Conservation (phyloP, 2,888 invertebrate species). For the Helleia helle region DNA sequence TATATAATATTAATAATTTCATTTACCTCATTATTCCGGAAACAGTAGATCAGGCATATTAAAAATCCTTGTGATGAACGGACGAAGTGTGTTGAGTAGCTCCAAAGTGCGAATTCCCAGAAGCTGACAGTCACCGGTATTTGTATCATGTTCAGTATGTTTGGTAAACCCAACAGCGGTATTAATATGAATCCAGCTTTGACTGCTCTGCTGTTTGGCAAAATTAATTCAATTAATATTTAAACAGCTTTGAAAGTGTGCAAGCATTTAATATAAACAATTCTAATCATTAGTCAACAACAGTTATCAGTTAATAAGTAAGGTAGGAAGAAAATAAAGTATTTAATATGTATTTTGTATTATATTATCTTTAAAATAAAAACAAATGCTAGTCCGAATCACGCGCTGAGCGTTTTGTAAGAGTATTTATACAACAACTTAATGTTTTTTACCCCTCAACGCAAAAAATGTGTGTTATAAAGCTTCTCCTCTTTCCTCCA, state of each 20-base stretch:
- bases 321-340: too few species aligned
- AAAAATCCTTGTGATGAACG: slow-evolving; percentile 90
- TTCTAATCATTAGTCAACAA: neutral
- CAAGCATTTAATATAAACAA: too few species aligned
- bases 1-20: too few species aligned
- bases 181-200: slow-evolving; percentile 85
- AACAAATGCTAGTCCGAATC: too few species aligned
- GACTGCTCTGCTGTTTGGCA: slow-evolving; percentile 79
- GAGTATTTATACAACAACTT: too few species aligned
- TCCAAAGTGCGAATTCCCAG: slow-evolving; percentile 85
- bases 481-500: too few species aligned
- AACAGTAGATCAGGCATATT: slow-evolving; percentile 80
- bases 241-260: neutral
- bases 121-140: slow-evolving; percentile 78
- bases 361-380: too few species aligned
- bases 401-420: too few species aligned
- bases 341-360: too few species aligned
- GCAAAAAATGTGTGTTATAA: too few species aligned
- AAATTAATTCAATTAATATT: neutral
- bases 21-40: slow-evolving; percentile 86
- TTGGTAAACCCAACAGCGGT: slow-evolving; percentile 87
- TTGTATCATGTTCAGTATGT: slow-evolving; percentile 81
- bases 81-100: slow-evolving; percentile 84
- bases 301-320: neutral
- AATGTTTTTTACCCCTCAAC: too few species aligned